Evolutionary conservation across 1,140 invertebrate species (phyloP), one percentile per base, ranked within the genome.

Genomic region (Drosophila pectinifera): DNA sequence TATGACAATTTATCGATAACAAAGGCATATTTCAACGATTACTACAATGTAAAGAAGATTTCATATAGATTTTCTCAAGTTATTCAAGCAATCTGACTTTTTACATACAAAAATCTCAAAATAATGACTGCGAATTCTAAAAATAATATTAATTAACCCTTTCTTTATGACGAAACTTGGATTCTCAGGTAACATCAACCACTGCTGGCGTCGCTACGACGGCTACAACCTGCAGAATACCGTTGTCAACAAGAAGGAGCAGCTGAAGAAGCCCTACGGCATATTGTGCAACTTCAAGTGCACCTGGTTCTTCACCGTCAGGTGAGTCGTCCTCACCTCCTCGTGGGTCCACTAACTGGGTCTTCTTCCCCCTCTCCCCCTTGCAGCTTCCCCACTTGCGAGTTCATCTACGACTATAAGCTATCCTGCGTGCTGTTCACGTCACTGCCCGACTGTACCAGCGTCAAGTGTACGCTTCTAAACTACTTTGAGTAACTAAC

Each of bases 381-480:
- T 16, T 57, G 24, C 75, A 92, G 91, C 51, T 92, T 79, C 53
- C 90, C 91, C 55, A 91, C 84, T 55, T 92, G 91, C 81, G 91
- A 92, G 72, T 92, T 91, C 59, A 91, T 92, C 58, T 91, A 92
- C 70, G 91, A 92, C 54, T 92, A 92, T 56, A 92, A 92, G 78
- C 57, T 92, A 68, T 92, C 91, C 65, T 92, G 91, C 72, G 89
- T 91, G 68, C 80, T 92, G 68, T 92, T 92, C 67, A 92, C 91
- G 48, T 92, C 91, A 91, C 91, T 92, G 90, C 91, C 91, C 56
- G 91, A 92, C 73, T 92, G 91, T 54, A 91, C 90, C 56, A 80
- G 64, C 53, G 90, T 92, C 55, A 86, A 91, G 80, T 92, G 91
- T 80, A 92, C 91, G 69, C 81, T 92, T 38, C 67, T 91, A 63